These are phyloP conservation scores for Eulemur albifrons DNA, from an alignment of 2,797 vertebrate genomes.

Conservation along the genomic window DNA sequence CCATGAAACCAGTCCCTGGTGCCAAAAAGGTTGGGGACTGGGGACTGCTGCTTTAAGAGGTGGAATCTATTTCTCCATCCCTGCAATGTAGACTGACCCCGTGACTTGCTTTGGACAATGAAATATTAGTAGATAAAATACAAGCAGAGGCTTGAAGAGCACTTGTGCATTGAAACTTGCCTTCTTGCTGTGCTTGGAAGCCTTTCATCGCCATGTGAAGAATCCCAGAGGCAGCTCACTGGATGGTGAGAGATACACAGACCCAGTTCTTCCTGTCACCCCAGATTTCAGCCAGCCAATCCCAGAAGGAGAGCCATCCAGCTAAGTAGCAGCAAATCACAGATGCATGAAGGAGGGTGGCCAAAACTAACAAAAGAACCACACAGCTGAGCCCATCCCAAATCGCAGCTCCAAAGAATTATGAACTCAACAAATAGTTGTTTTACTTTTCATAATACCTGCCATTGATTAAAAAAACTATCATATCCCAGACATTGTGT, in stretches of 20 bases:
- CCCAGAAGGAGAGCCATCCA: not conserved
- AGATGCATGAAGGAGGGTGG: not conserved
- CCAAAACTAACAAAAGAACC: constrained; percentile 32
- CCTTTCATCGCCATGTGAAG: not conserved
- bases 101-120: not conserved
- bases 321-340: not conserved
- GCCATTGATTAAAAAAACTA: not conserved
- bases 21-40: too few species aligned
- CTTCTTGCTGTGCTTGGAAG: not conserved
- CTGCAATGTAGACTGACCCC: not conserved
- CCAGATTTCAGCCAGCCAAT: not conserved
- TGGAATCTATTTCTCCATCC: not conserved
- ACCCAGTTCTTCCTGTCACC: not conserved
- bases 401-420: not conserved
- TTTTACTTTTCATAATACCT: not conserved
- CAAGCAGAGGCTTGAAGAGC: not conserved
- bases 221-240: not conserved
- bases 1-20: too few species aligned
- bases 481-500: not conserved
- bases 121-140: constrained; percentile 19
- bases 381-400: not conserved
- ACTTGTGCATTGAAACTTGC: not conserved
- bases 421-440: not conserved
- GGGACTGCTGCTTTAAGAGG: not conserved
- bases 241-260: not conserved